Evolutionary conservation across 2,888 invertebrate genomes (phyloP).

Genomic region (Drosophila neonasuta): DNA sequence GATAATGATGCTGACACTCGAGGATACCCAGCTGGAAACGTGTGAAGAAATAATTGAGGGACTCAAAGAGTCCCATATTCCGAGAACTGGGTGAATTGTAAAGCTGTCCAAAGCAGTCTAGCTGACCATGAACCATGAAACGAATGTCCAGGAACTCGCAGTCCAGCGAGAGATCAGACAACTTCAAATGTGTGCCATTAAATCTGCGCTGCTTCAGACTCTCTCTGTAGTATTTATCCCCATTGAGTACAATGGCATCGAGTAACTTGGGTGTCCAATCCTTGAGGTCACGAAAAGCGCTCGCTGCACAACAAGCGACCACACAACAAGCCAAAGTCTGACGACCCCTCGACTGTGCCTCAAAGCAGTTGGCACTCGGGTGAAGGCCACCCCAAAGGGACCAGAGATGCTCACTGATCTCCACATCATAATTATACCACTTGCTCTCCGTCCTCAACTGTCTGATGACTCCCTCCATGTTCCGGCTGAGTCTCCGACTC

Average conservation of each 20-base stretch:
- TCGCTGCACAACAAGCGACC: slow-evolving; percentile 84
- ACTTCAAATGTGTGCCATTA: slow-evolving; percentile 83
- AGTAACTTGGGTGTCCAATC: slow-evolving; percentile 86
- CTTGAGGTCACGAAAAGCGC: slow-evolving; percentile 84
- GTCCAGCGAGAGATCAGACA: slow-evolving; percentile 84
- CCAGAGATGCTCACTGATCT: slow-evolving; percentile 86
- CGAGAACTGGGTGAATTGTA: slow-evolving; percentile 81
- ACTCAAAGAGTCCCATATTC: slow-evolving; percentile 85
- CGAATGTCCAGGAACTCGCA: slow-evolving; percentile 84
- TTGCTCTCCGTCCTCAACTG: slow-evolving; percentile 75
- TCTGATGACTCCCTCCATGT: slow-evolving; percentile 58
- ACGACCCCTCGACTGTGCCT: slow-evolving; percentile 84
- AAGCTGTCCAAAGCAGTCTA: slow-evolving; percentile 85
- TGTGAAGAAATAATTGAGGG: slow-evolving; percentile 85
- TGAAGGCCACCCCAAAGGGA: slow-evolving; percentile 87
- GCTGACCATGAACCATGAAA: slow-evolving; percentile 84
- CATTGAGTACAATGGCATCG: slow-evolving; percentile 85
- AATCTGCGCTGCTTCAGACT: slow-evolving; percentile 81
- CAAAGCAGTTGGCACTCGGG: slow-evolving; percentile 84
- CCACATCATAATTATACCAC: slow-evolving; percentile 85
- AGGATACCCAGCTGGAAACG: slow-evolving; percentile 84
- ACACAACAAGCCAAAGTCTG: slow-evolving; percentile 86
- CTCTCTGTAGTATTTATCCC: slow-evolving; percentile 84
- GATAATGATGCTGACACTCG: slow-evolving; percentile 83
- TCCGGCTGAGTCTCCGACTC: slow-evolving; percentile 71